Conservation (phyloP, 2,888 invertebrate species). For the Serrognathus titanus region DNA sequence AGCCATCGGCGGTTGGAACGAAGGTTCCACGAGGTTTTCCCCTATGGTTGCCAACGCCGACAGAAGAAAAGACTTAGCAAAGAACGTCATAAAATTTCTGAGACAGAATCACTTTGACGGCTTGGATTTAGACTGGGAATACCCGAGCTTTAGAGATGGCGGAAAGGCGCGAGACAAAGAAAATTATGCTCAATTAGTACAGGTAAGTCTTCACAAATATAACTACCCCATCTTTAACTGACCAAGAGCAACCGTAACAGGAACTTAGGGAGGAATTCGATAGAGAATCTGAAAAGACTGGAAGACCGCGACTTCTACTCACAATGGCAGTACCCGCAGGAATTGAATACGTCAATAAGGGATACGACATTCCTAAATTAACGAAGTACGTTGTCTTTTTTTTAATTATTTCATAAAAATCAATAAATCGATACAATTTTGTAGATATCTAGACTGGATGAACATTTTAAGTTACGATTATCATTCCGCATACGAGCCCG, state of each 20-base stretch:
- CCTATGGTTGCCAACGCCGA: constrained; percentile 80
- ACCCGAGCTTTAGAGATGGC: constrained; percentile 79
- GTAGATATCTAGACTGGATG: constrained; percentile 84
- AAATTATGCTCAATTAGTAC: constrained; percentile 83
- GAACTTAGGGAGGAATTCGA: constrained; percentile 89
- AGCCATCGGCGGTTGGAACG: constrained; percentile 93
- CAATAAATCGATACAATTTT: constrained; percentile 10
- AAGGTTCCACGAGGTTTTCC: constrained; percentile 83
- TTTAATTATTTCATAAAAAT: not conserved
- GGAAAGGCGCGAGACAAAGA: constrained; percentile 77
- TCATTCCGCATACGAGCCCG: constrained; percentile 87
- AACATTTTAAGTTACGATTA: constrained; percentile 90
- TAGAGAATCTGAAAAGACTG: constrained; percentile 78
- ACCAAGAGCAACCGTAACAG: constrained; percentile 41
- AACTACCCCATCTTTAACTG: not conserved
- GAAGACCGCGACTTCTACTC: constrained; percentile 72
- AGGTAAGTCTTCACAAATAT: constrained; percentile 50
- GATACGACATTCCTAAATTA: constrained; percentile 84
- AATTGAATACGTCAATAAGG: constrained; percentile 88
- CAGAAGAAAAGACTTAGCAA: constrained; percentile 75
- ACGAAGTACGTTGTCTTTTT: constrained; percentile 61
- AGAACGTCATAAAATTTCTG: constrained; percentile 80
- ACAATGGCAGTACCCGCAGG: constrained; percentile 95
- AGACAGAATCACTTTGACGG: constrained; percentile 92
- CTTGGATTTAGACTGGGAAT: constrained; percentile 90